Evolutionary conservation across 2,888 invertebrate genomes (phyloP).

Genomic region (Graphium colonna): DNA sequence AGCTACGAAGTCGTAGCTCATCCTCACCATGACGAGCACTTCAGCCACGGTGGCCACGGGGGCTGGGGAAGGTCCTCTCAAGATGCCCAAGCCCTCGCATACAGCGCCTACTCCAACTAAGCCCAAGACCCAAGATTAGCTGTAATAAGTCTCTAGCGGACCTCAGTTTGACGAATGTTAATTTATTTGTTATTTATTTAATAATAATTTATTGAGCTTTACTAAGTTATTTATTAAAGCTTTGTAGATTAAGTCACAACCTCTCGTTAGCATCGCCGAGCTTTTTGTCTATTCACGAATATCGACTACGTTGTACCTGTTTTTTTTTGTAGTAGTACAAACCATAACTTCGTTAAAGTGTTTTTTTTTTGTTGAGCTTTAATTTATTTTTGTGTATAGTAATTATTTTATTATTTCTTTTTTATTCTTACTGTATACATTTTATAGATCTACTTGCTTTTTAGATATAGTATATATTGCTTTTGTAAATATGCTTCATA

Average conservation of each 20-base stretch:
- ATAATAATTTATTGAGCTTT: slow-evolving; percentile 69
- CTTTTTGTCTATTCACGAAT: slow-evolving; percentile 21
- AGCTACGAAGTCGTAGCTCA: slow-evolving; percentile 89
- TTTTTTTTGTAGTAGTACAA: slow-evolving; percentile 53
- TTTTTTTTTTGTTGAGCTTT: slow-evolving; percentile 48
- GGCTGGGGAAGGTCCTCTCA: slow-evolving; percentile 84
- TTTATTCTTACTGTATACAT: slow-evolving; percentile 26
- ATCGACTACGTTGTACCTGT: slow-evolving; percentile 56
- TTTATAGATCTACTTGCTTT: slow-evolving; percentile 22
- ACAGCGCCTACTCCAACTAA: slow-evolving; percentile 82
- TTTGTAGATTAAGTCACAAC: slow-evolving; percentile 30
- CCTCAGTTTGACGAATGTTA: slow-evolving; percentile 58
- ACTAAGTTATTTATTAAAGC: slow-evolving; percentile 32
- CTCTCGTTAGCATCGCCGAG: slow-evolving; percentile 21
- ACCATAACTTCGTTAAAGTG: slow-evolving; percentile 41
- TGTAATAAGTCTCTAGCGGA: slow-evolving; percentile 54
- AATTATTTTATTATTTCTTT: slow-evolving; percentile 35
- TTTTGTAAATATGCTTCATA: slow-evolving; percentile 74
- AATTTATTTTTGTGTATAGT: slow-evolving; percentile 44
- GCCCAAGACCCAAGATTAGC: slow-evolving; percentile 46
- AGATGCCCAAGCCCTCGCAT: slow-evolving; percentile 85
- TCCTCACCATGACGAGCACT: slow-evolving; percentile 82
- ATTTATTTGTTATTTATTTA: slow-evolving; percentile 61
- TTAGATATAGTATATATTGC: slow-evolving; percentile 37
- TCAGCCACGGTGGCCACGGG: slow-evolving; percentile 78